A percentile compares a stretch with the other conserved stretches of the same genome.
These are phyloP conservation scores for Porites lobata DNA, from an alignment of 92 coral and sea anemone genomes.

Conservation along the genomic window DNA sequence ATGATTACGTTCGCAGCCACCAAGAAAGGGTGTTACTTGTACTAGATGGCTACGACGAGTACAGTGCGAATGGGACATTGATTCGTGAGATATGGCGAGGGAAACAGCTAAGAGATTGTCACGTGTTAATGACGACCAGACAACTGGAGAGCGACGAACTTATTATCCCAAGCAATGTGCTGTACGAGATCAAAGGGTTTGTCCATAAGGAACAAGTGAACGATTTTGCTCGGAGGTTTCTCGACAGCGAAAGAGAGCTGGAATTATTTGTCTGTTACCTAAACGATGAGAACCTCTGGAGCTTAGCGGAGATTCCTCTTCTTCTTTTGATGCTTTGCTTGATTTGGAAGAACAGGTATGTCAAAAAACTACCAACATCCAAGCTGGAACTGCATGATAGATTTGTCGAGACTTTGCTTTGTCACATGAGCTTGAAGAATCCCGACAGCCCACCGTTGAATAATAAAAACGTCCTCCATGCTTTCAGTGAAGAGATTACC, in stretches of 20 bases:
- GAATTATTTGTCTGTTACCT: neutral
- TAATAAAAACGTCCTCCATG: neutral
- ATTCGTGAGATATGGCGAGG: conserved; percentile 13
- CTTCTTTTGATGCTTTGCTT: conserved; percentile 34
- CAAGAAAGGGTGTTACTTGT: neutral
- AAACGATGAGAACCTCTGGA: neutral
- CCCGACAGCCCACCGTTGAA: neutral
- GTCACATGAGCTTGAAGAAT: neutral
- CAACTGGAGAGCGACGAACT: conserved; percentile 4
- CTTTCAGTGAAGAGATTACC: neutral
- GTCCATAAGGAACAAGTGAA: neutral
- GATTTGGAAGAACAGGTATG: conserved; percentile 13
- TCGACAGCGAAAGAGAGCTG: neutral
- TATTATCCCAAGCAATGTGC: conserved; percentile 7
- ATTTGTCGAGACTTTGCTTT: conserved; percentile 21
- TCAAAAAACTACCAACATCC: conserved; percentile 14
- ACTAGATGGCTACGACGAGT: conserved; percentile 4
- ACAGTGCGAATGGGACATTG: neutral
- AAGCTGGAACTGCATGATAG: conserved; percentile 5
- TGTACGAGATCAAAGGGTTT: conserved; percentile 5
- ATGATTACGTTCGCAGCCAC: neutral
- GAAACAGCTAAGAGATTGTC: conserved; percentile 13
- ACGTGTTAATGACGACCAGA: neutral
- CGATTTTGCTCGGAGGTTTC: conserved; percentile 8
- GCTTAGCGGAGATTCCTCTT: conserved; percentile 16